Percentiles rank a stretch among this genome's conserved stretches.
phyloP scores from a whole-genome alignment of 2,113 vertebrate genomes.

The Cebus imitator region DNA sequence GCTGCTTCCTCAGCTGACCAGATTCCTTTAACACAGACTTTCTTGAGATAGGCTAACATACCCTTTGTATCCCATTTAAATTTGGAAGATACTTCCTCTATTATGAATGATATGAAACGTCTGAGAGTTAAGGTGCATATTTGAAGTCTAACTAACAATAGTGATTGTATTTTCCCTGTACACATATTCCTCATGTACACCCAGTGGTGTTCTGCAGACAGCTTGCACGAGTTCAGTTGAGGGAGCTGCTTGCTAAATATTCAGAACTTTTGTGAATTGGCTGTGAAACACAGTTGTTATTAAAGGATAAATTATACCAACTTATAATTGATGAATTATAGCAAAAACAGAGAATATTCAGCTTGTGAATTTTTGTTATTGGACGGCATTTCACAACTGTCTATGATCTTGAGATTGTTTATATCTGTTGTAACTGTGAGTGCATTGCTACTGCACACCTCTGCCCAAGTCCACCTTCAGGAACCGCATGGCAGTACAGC shows the following conservation, averaged over 20 bases:
- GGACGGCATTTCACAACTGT: neutral
- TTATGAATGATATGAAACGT: neutral
- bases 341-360: neutral
- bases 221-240: neutral
- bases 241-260: neutral
- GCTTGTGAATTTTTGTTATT: neutral
- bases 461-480: no score
- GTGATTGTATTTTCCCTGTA: neutral
- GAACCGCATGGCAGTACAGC: fast-evolving
- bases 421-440: neutral
- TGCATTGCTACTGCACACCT: fast-evolving
- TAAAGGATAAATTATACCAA: neutral
- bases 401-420: neutral
- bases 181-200: neutral
- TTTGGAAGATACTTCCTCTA: neutral
- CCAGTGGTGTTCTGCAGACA: neutral
- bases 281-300: neutral
- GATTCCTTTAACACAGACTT: neutral
- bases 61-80: neutral
- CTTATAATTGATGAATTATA: neutral
- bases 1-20: neutral
- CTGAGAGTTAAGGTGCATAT: neutral
- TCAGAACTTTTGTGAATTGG: neutral
- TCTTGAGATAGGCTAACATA: neutral
- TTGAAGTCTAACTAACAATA: neutral